Percentiles rank a stretch among this genome's conserved stretches.
phyloP scores from a whole-genome alignment of 2,113 vertebrate species.

The Chlorocebus sabaeus region DNA sequence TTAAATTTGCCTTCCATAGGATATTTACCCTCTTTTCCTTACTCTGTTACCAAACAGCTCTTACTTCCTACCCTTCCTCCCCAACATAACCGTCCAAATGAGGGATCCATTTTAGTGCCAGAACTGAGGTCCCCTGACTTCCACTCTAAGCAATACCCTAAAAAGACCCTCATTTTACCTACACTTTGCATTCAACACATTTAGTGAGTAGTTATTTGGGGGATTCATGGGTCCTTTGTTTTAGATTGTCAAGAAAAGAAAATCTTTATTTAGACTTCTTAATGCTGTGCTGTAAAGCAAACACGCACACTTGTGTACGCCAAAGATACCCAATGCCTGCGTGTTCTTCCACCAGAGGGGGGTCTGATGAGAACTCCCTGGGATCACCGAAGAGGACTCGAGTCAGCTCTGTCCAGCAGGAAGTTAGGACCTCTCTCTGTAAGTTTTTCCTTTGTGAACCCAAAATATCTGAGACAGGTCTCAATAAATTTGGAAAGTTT shows the following conservation, averaged over 20 bases:
- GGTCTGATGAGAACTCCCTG: constrained; percentile 95
- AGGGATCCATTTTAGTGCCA: background rate
- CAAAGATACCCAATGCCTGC: constrained; percentile 97
- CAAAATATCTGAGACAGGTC: too few relatives aligned
- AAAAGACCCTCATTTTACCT: background rate
- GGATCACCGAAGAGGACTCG: constrained; percentile 97
- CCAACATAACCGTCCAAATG: background rate
- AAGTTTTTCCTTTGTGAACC: too few relatives aligned
- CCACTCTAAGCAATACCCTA: background rate
- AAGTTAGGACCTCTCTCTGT: too few relatives aligned
- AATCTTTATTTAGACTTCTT: background rate
- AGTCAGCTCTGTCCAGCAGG: constrained; percentile 89
- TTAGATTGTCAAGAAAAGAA: background rate
- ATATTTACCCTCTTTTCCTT: background rate
- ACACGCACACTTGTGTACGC: constrained; percentile 92
- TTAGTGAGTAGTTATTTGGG: background rate
- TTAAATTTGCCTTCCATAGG: background rate
- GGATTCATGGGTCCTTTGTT: background rate
- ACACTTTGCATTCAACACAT: background rate
- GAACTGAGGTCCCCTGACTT: background rate
- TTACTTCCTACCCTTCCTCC: background rate
- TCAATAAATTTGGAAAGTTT: too few relatives aligned
- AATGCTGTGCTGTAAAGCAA: constrained; percentile 83
- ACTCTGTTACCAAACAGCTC: background rate
- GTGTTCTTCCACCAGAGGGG: constrained; percentile 97